These are phyloP conservation scores for Mechanitis messenoides DNA, from an alignment of 2,888 invertebrate species.

Conservation along the genomic window DNA sequence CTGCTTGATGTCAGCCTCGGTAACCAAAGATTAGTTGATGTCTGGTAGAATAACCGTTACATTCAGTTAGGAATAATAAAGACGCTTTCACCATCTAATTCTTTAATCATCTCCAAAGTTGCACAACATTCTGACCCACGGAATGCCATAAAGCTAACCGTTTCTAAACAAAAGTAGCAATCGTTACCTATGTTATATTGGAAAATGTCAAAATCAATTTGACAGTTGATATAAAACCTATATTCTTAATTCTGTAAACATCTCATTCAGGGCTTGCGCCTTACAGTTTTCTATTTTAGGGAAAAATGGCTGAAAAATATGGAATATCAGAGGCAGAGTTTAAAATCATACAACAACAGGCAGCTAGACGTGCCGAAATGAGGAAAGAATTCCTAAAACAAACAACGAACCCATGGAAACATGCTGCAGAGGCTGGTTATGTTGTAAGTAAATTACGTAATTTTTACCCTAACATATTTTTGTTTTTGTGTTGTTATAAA, in stretches of 20 bases:
- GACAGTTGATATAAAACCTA: neutral
- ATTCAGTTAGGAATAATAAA: too few species aligned
- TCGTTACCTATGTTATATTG: conserved; percentile 2
- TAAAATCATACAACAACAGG: conserved; percentile 77
- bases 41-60: too few species aligned
- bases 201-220: conserved; percentile 8
- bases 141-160: too few species aligned
- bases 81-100: too few species aligned
- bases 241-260: neutral
- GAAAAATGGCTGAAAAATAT: conserved; percentile 64
- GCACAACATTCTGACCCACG: too few species aligned
- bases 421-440: conserved; percentile 81
- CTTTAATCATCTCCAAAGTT: too few species aligned
- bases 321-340: conserved; percentile 73
- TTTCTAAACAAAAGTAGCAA: neutral
- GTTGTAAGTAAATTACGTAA: conserved; percentile 81
- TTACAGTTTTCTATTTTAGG: conserved; percentile 12
- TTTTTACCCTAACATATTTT: conserved; percentile 32
- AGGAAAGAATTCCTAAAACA: conserved; percentile 85
- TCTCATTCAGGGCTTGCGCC: neutral
- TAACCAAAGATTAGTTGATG: too few species aligned
- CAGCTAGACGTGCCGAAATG: conserved; percentile 75
- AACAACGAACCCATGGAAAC: conserved; percentile 82
- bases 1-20: too few species aligned
- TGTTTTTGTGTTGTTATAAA: neutral